Evolutionary conservation across 2,113 vertebrate genomes (phyloP).

Genomic region (Myiozetetes cayanensis): DNA sequence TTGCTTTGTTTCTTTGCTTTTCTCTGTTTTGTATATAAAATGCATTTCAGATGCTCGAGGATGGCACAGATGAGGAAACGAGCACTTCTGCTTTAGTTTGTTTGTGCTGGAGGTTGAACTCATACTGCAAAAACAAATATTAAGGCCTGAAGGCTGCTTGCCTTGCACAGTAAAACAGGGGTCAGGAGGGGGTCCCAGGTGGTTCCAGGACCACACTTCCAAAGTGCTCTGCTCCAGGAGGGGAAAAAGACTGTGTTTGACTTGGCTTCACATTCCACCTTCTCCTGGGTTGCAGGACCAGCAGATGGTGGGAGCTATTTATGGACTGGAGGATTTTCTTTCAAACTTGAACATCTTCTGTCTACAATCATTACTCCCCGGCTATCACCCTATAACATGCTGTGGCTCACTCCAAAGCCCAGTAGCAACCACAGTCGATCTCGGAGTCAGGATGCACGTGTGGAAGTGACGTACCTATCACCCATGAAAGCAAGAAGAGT

Average conservation of each 20-base stretch:
- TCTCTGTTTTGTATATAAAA: not conserved
- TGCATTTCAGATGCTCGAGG: not conserved
- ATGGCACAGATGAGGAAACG: not conserved
- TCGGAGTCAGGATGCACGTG: not conserved
- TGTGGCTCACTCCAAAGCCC: not conserved
- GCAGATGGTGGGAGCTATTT: not conserved
- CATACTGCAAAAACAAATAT: not conserved
- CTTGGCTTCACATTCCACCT: not conserved
- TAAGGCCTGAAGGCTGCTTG: not conserved
- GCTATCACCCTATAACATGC: not conserved
- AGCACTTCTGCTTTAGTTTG: not conserved
- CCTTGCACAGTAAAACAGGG: not conserved
- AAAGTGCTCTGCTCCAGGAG: not conserved
- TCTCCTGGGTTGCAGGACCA: not conserved
- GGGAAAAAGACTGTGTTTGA: not conserved
- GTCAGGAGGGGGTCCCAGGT: not conserved
- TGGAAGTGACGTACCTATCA: not conserved
- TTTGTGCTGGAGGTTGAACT: not conserved
- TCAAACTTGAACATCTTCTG: not conserved
- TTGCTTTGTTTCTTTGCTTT: not conserved
- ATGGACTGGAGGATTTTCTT: not conserved
- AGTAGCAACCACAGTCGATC: rapidly evolving
- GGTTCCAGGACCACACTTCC: not conserved
- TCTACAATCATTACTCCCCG: not conserved
- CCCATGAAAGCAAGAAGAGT: not conserved